Base-by-base conservation (phyloP, 2,888 invertebrate genomes). In the Agonopterix alstromeriana region DNA sequence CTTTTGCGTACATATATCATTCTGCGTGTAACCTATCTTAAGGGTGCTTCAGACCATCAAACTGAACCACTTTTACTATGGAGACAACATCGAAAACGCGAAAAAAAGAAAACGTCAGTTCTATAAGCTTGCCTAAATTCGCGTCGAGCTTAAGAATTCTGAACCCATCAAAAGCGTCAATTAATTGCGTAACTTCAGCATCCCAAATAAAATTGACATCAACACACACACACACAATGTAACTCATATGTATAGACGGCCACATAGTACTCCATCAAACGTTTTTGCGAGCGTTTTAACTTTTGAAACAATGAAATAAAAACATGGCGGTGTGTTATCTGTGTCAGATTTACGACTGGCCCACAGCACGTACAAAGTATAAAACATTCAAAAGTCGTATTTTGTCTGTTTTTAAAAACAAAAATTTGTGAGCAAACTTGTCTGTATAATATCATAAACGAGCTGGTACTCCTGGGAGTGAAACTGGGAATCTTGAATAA, bases 401-500 rank as follows among this genome's bases (percentile, higher is more conserved):
- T 8, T 43, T 11, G 9, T 42, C 9, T 42, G 17, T 48, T 48
- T 44, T 45, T 48, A 40, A 43, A 38, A 38, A 44, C 44, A 11
- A 36, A 47, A 52, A 45, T 9, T n/a, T 27, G 27, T 40, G 51
- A 35, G 42, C 43, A 47, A 61, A 60, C 53, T 60, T 58, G 8
- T 10, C 48, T 46, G 52, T n/a, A 60, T 54, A 53, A 58, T 53
- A 56, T 54, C 57, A 55, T 63, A 61, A 63, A 53, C 59, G 53
- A 54, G 50, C 50, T n/a, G 49, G 57, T 50, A 54, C 61, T 52
- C 53, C 49, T 12, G 49, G 50, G 51, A 53, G 46, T 51, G 47
- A 42, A 48, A 49, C 52, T 45, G 56, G 36, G 51, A 52, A 56
- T 55, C 55, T 60, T 57, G 55, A 57, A 65, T 59, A 62, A 65